Evolutionary conservation across 2,797 vertebrate species (phyloP).

Genomic region (Chlorospingus flavigularis): DNA sequence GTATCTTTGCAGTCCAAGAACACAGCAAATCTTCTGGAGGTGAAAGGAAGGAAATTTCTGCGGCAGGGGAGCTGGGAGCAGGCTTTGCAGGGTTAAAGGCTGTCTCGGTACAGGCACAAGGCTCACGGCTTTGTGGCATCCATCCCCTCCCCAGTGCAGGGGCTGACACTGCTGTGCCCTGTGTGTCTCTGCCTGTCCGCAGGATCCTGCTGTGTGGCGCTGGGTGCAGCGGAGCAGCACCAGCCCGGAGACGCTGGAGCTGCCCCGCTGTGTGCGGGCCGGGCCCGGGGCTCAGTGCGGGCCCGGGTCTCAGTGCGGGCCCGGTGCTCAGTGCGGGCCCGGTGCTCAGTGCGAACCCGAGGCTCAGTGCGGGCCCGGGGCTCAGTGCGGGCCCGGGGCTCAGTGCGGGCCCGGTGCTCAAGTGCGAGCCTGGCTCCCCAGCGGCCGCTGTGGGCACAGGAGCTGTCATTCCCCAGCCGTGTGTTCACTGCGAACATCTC

Average conservation of each 20-base stretch:
- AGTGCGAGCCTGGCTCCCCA: neutral
- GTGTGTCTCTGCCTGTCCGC: neutral
- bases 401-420: neutral
- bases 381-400: no score
- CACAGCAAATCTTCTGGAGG: neutral
- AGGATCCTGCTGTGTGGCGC: neutral
- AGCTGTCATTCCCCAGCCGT: accelerated
- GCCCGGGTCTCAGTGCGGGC: no score
- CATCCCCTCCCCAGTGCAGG: accelerated
- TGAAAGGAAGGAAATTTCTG: neutral
- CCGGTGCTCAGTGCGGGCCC: no score
- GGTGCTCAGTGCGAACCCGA: no score
- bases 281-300: no score
- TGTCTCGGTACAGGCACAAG: neutral
- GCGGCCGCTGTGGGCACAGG: accelerated
- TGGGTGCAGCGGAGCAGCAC: neutral
- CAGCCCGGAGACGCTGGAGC: accelerated
- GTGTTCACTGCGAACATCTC: accelerated
- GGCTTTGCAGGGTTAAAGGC: neutral
- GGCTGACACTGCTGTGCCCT: accelerated
- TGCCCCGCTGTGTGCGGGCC: neutral
- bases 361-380: no score
- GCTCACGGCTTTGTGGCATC: accelerated
- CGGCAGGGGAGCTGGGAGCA: neutral
- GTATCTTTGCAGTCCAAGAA: neutral